These are phyloP conservation scores for Pinctada fucata DNA, from an alignment of 2,888 invertebrate species.

Conservation along the genomic window DNA sequence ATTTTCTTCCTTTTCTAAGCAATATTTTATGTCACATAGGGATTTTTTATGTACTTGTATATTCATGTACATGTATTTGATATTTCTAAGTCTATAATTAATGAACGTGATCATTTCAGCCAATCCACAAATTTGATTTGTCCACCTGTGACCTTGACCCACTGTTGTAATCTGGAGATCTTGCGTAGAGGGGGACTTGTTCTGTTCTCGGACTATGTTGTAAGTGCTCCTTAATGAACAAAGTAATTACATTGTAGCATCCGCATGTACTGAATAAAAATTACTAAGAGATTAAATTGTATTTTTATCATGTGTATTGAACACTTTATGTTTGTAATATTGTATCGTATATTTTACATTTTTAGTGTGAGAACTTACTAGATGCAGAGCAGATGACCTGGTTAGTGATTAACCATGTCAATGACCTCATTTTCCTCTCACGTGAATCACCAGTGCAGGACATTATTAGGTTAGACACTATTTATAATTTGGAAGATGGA, in stretches of 20 bases:
- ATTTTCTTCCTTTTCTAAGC: too few relatives aligned
- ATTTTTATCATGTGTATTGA: not conserved
- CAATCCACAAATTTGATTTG: conserved; percentile 27
- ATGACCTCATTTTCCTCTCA: conserved; percentile 83
- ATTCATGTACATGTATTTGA: too few relatives aligned
- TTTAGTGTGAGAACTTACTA: conserved; percentile 81
- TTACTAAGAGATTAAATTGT: not conserved
- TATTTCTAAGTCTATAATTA: too few relatives aligned
- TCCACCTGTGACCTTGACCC: conserved; percentile 26
- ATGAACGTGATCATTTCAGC: conserved; percentile 12
- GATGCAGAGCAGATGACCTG: conserved; percentile 87
- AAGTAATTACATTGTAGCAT: too few relatives aligned
- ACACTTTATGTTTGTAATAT: not conserved
- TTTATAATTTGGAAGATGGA: too few relatives aligned
- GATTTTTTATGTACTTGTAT: too few relatives aligned
- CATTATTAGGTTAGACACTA: conserved; percentile 78
- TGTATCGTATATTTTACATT: conserved; percentile 35
- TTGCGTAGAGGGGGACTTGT: conserved; percentile 84
- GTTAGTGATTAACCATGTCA: conserved; percentile 86
- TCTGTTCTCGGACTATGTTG: conserved; percentile 88
- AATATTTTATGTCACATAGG: too few relatives aligned
- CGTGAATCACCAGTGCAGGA: conserved; percentile 84
- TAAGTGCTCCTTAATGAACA: conserved; percentile 76
- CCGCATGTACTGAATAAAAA: too few relatives aligned
- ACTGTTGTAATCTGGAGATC: conserved; percentile 81